A percentile compares a stretch with the other conserved stretches of the same genome.
Evolutionary conservation across 2,888 invertebrate species (phyloP).

Genomic region (Drosophila pseudotakahashii): DNA sequence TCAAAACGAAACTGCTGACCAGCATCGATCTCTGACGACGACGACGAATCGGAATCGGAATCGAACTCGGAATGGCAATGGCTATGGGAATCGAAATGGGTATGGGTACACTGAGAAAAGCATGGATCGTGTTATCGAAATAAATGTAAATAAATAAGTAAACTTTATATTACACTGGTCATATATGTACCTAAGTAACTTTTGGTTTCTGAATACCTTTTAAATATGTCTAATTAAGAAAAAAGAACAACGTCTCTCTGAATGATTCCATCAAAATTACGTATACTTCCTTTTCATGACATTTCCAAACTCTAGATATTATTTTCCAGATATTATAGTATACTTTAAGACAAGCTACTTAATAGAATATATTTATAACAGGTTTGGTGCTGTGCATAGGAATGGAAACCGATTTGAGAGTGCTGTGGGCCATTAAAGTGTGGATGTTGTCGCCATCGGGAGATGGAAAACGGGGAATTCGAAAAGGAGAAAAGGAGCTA

Average conservation of each 20-base stretch:
- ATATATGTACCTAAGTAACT: too few relatives aligned
- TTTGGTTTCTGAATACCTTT: too few relatives aligned
- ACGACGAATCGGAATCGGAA: conserved; percentile 37
- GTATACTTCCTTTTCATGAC: too few relatives aligned
- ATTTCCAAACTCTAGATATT: too few relatives aligned
- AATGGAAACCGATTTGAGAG: conserved; percentile 8
- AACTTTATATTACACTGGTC: too few relatives aligned
- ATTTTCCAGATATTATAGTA: too few relatives aligned
- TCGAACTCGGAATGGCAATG: conserved; percentile 19
- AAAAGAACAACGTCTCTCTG: too few relatives aligned
- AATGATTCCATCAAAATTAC: too few relatives aligned
- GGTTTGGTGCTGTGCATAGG: conserved; percentile 9
- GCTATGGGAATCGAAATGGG: conserved; percentile 27
- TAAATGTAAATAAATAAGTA: too few relatives aligned
- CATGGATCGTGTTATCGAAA: neutral
- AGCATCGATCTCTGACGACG: conserved; percentile 52
- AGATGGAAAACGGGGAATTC: conserved; percentile 18
- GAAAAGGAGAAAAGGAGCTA: conserved; percentile 9
- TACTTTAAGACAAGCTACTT: too few relatives aligned
- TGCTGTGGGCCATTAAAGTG: conserved; percentile 55
- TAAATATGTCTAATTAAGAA: too few relatives aligned
- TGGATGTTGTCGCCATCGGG: conserved; percentile 40
- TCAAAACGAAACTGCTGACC: conserved; percentile 77
- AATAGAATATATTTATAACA: neutral
- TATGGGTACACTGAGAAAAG: conserved; percentile 19